These are phyloP conservation scores for Gibbula magus DNA, from an alignment of 2,888 invertebrate species.

Conservation along the genomic window DNA sequence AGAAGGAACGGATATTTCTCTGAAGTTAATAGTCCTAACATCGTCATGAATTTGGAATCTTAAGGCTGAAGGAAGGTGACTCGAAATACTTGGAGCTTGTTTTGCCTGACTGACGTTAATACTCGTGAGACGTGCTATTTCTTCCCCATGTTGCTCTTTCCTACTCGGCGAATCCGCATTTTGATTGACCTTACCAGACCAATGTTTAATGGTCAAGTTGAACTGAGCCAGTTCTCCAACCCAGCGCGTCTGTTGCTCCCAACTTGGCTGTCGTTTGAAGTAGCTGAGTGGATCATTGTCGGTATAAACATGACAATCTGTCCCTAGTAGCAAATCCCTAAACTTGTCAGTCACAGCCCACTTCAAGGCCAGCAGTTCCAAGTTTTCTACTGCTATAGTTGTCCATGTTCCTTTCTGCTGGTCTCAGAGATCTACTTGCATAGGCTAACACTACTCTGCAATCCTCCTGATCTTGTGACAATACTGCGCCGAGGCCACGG, in stretches of 20 bases:
- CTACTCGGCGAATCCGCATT: no score
- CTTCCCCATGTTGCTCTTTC: no score
- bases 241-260: constrained; percentile 47
- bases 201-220: no score
- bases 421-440: constrained; percentile 41
- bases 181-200: no score
- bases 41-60: no score
- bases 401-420: constrained; percentile 37
- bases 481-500: constrained; percentile 42
- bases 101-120: no score
- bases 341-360: constrained; percentile 47
- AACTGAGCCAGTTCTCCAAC: constrained; percentile 6
- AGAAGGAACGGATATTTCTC: no score
- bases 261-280: constrained; percentile 40
- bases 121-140: no score
- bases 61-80: no score
- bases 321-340: constrained; percentile 35
- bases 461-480: constrained; percentile 42
- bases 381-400: constrained; percentile 47
- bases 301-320: constrained; percentile 37
- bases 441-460: constrained; percentile 37
- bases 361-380: constrained; percentile 43
- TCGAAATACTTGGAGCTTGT: no score
- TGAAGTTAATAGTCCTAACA: no score
- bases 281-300: constrained; percentile 39